Evolutionary conservation across 1,140 invertebrate species (phyloP).

Genomic region (Zophobas atratus): DNA sequence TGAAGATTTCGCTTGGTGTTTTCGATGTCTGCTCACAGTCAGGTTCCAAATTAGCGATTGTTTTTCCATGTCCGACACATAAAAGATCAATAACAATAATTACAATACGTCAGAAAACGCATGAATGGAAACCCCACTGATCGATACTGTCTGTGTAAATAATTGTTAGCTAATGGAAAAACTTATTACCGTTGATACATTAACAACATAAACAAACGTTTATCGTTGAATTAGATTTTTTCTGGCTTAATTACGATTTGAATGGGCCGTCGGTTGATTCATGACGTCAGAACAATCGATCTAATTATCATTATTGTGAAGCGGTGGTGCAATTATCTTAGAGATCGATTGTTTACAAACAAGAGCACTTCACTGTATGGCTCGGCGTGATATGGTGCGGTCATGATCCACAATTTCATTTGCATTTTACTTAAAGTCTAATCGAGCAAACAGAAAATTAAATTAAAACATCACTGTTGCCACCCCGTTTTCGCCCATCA

Average conservation of each 20-base stretch:
- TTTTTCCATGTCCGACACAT: neutral
- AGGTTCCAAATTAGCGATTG: neutral
- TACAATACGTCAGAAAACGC: neutral
- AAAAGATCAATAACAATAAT: slow-evolving; percentile 18
- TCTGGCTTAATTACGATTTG: slow-evolving; percentile 2
- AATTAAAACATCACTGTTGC: slow-evolving; percentile 38
- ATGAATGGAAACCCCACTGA: slow-evolving; percentile 20
- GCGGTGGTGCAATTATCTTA: slow-evolving; percentile 20
- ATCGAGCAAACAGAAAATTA: slow-evolving; percentile 40
- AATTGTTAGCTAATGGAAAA: slow-evolving; percentile 4
- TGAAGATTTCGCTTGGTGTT: too few species aligned
- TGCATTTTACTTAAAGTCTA: slow-evolving; percentile 31
- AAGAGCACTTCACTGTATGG: slow-evolving; percentile 10
- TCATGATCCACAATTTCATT: slow-evolving; percentile 37
- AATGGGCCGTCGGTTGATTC: slow-evolving; percentile 8
- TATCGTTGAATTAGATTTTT: slow-evolving; percentile 28
- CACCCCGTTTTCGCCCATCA: slow-evolving; percentile 22
- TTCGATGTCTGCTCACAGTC: too few species aligned
- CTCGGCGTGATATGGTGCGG: slow-evolving; percentile 11
- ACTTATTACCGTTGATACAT: neutral
- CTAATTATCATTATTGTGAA: slow-evolving; percentile 26
- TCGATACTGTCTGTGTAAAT: slow-evolving; percentile 16
- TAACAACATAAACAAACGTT: slow-evolving; percentile 17
- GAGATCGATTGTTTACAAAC: slow-evolving; percentile 29
- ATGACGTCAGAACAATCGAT: slow-evolving; percentile 28